Percentiles rank a stretch among this genome's conserved stretches.
These are phyloP conservation scores for Drosophila neocordata DNA, from an alignment of 1,140 invertebrate species.

Conservation along the genomic window DNA sequence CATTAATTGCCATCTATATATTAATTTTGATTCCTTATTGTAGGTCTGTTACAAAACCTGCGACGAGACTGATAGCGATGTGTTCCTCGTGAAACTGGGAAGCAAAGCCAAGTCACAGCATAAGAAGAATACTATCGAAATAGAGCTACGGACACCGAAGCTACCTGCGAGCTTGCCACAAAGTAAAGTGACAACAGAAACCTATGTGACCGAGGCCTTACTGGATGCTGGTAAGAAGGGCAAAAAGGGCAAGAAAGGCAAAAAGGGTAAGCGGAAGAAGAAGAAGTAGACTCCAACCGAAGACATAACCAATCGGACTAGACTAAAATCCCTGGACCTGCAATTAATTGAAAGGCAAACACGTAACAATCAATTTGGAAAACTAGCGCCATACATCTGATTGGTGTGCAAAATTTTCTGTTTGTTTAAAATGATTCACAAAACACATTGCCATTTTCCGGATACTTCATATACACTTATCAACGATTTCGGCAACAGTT, in stretches of 20 bases:
- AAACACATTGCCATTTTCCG: background rate
- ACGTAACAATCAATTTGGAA: background rate
- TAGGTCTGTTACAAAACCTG: constrained; percentile 81
- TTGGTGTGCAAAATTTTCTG: constrained; percentile 1
- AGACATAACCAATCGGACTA: constrained; percentile 25
- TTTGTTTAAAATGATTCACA: background rate
- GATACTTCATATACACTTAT: background rate
- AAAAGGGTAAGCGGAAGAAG: constrained; percentile 57
- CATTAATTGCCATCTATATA: no score
- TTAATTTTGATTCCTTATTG: no score
- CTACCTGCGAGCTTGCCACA: constrained; percentile 55
- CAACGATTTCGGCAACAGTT: constrained; percentile 13
- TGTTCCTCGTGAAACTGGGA: constrained; percentile 79
- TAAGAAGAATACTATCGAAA: constrained; percentile 78
- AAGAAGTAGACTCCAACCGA: constrained; percentile 34
- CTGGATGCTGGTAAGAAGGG: constrained; percentile 49
- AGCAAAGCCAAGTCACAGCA: constrained; percentile 67
- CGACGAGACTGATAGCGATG: constrained; percentile 80
- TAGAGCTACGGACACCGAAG: constrained; percentile 79
- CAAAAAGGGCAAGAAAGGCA: constrained; percentile 47
- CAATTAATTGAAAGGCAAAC: background rate
- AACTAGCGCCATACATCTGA: background rate
- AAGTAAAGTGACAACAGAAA: constrained; percentile 73
- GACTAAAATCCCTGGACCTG: background rate
- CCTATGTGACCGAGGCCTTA: constrained; percentile 72